Evolutionary conservation across 2,888 invertebrate species (phyloP), one percentile per base, ranked within the genome.

Genomic region (Perizoma flavofasciatum): DNA sequence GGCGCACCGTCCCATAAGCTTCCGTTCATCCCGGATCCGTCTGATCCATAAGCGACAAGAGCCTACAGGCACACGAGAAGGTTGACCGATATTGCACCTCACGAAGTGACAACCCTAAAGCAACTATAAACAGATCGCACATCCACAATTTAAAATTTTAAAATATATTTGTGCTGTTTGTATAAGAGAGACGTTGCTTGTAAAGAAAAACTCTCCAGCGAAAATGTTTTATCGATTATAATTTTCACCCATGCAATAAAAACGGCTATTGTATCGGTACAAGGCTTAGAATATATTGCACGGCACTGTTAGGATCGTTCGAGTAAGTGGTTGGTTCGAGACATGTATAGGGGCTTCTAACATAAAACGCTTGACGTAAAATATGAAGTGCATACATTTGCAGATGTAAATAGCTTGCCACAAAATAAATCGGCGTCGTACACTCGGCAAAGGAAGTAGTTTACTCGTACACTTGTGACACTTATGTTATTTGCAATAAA

Each of bases 191-290:
- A 70, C 66, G 67, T 73, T 77, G 74, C 70, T 73, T 77, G 68
- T 75, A 68, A 63, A 63, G 57, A 45, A 75, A 79, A 74, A 64
- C 74, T 71, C 77, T 80, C 64, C 66, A 72, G 71, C 69, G 72
- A 73, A 82, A 80, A 82, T 74, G 75, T 79, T 81, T 82, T 75
- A 79, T 78, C 77, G 79, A 65, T 59, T 72, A 75, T 71, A 71
- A 67, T 73, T 63, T 22, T 41, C 5, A 5, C 40, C 33, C 59
- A 46, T 49, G 50, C 47, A 5, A 61, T 55, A 50, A 44, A 11
- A 37, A 43, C 48, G 53, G 55, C 50, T 46, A 11, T 37, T 5
- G 0, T 2, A 0, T 46, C 5, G 54, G 6, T 1, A 1, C 70
- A 79, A 54, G 64, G 70, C 67, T 57, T 50, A 54, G 63, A 71